phyloP scores from a whole-genome alignment of 37 sponge, comb jelly and placozoan genomes.

The Chondrilla cf. caribensis region DNA sequence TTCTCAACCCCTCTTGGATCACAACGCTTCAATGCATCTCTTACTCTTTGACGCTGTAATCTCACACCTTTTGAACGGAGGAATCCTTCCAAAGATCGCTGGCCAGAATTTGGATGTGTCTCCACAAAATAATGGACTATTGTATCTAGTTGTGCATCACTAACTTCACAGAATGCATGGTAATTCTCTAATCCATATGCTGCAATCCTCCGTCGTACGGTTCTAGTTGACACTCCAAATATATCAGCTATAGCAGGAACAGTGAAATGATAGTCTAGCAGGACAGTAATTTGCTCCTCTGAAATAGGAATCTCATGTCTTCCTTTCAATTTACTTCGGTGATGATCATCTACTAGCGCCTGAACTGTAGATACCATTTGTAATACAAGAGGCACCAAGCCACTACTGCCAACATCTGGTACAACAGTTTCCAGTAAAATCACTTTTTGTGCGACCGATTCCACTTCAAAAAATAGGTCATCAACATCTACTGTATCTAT shows the following conservation, averaged over 20 bases:
- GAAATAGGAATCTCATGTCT: slow-evolving; percentile 22
- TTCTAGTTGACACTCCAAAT: slow-evolving; percentile 25
- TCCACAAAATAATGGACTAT: slow-evolving; percentile 25
- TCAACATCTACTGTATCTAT: no score
- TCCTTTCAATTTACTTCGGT: slow-evolving; percentile 8
- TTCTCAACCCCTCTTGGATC: slow-evolving; percentile 35
- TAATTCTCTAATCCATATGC: slow-evolving; percentile 20
- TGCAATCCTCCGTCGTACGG: slow-evolving; percentile 27
- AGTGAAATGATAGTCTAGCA: slow-evolving; percentile 15
- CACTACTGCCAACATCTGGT: no score
- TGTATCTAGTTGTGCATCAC: slow-evolving; percentile 28
- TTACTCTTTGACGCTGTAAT: slow-evolving; percentile 17
- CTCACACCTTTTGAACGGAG: slow-evolving; percentile 5
- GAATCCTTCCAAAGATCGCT: slow-evolving; percentile 28
- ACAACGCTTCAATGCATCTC: slow-evolving; percentile 14
- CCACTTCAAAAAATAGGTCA: no score
- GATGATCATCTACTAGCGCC: no score
- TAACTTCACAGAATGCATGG: neutral
- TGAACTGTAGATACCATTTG: no score
- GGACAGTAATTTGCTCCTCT: slow-evolving; percentile 10
- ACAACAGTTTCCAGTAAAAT: no score
- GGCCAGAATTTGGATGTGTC: slow-evolving; percentile 18
- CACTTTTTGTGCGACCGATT: no score
- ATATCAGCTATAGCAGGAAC: slow-evolving; percentile 21
- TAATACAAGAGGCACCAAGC: no score